Evolutionary conservation across 1,140 invertebrate genomes (phyloP).

Genomic region (Nixonia krombeini): DNA sequence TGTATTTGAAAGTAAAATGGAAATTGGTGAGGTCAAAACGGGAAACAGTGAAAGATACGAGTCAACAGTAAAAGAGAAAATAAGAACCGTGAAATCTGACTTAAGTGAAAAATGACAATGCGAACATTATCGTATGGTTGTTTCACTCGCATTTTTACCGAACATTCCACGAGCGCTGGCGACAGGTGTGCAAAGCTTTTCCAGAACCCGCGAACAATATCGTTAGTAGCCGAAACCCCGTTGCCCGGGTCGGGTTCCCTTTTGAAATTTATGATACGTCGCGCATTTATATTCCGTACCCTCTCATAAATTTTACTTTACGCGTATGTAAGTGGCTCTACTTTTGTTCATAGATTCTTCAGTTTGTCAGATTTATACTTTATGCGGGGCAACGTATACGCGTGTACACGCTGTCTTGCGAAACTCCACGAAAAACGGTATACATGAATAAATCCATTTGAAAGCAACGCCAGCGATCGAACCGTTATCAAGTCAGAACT

Average conservation of each 20-base stretch:
- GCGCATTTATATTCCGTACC: slow-evolving; percentile 59
- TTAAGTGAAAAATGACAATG: slow-evolving; percentile 11
- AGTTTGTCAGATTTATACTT: slow-evolving; percentile 61
- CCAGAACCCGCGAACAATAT: slow-evolving; percentile 56
- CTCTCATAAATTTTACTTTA: slow-evolving; percentile 62
- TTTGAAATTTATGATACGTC: slow-evolving; percentile 61
- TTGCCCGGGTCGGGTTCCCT: slow-evolving; percentile 19
- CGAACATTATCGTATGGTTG: slow-evolving; percentile 1
- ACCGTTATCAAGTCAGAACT: too few relatives aligned
- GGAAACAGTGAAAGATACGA: too few relatives aligned
- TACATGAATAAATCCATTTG: slow-evolving; percentile 18
- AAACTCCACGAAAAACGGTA: slow-evolving; percentile 1
- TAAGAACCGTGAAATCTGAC: too few relatives aligned
- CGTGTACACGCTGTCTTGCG: slow-evolving; percentile 3
- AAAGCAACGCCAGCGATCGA: slow-evolving; percentile 12
- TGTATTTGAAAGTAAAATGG: too few relatives aligned
- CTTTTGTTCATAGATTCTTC: slow-evolving; percentile 68
- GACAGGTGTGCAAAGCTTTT: slow-evolving; percentile 41
- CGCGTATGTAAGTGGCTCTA: slow-evolving; percentile 63
- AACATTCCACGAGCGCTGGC: slow-evolving; percentile 19
- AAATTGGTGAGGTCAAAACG: slow-evolving; percentile 4
- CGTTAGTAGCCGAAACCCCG: slow-evolving; percentile 53
- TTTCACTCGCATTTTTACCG: slow-evolving; percentile 23
- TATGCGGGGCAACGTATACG: slow-evolving; percentile 22
- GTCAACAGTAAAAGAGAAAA: too few relatives aligned